A percentile compares a stretch with the other conserved stretches of the same genome.
These are phyloP conservation scores for Trissoscelio sp. DNA, from an alignment of 2,888 invertebrate genomes.

Conservation along the genomic window DNA sequence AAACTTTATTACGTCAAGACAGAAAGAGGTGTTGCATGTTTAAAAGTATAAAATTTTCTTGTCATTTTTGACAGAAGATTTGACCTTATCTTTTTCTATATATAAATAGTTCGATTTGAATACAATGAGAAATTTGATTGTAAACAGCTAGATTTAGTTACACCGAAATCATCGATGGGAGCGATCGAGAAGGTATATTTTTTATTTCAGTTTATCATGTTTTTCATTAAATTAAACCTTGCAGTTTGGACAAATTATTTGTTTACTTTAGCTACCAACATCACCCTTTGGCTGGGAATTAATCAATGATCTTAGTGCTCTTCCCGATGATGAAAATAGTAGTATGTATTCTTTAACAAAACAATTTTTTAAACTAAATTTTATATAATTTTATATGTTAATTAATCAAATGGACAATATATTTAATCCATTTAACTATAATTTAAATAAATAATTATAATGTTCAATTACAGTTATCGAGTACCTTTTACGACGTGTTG, in stretches of 20 bases:
- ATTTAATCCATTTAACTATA: too few species aligned
- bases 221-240: background rate
- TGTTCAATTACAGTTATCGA: slow-evolving; percentile 75
- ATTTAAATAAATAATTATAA: too few species aligned
- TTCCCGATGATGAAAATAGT: slow-evolving; percentile 73
- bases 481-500: slow-evolving; percentile 79
- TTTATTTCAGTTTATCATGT: too few species aligned
- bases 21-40: too few species aligned
- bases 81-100: slow-evolving; percentile 31
- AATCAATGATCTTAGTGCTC: slow-evolving; percentile 72
- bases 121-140: slow-evolving; percentile 2
- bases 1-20: too few species aligned
- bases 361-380: too few species aligned
- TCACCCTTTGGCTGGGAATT: slow-evolving; percentile 72
- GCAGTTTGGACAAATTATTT: background rate
- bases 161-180: slow-evolving; percentile 52
- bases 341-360: slow-evolving; percentile 63
- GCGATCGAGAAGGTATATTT: slow-evolving; percentile 61
- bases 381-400: too few species aligned
- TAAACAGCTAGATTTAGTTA: slow-evolving; percentile 47
- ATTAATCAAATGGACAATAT: too few species aligned
- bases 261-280: slow-evolving; percentile 66
- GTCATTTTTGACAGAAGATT: slow-evolving; percentile 29
- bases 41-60: too few species aligned
- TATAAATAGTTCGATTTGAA: background rate